Conservation (phyloP, 1,140 invertebrate genomes). For the Trissolcus basalis region DNA sequence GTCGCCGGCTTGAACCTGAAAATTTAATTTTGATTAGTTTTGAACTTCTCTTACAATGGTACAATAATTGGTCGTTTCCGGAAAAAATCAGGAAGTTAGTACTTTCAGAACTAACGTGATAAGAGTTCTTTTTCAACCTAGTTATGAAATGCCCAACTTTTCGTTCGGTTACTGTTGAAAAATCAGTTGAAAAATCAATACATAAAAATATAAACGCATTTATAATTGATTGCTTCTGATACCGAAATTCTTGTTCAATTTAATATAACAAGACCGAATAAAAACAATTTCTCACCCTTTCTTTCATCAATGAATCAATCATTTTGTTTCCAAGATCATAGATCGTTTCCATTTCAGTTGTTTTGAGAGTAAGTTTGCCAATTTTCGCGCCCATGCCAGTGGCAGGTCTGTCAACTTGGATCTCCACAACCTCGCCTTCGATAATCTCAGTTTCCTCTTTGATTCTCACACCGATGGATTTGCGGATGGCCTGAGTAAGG, state of each 20-base stretch:
- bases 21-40: not conserved
- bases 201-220: too few relatives aligned
- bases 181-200: too few relatives aligned
- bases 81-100: too few relatives aligned
- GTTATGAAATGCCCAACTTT: too few relatives aligned
- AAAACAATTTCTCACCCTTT: constrained; percentile 82
- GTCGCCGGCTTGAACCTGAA: constrained; percentile 92
- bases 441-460: constrained; percentile 99
- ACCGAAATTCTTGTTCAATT: too few relatives aligned
- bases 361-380: constrained; percentile 97
- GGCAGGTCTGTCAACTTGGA: constrained; percentile 96
- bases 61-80: too few relatives aligned
- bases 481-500: constrained; percentile 96
- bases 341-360: constrained; percentile 99
- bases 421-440: constrained; percentile 98
- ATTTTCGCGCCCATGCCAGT: constrained; percentile 92
- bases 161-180: too few relatives aligned
- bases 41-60: constrained; percentile 2
- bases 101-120: too few relatives aligned
- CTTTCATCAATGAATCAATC: constrained; percentile 97
- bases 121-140: too few relatives aligned
- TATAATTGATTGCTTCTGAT: too few relatives aligned
- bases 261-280: not conserved
- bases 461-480: constrained; percentile 98
- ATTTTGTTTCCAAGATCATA: constrained; percentile 99